Conservation (phyloP, 2,113 vertebrate species). For the Psilopogon haemacephalus region DNA sequence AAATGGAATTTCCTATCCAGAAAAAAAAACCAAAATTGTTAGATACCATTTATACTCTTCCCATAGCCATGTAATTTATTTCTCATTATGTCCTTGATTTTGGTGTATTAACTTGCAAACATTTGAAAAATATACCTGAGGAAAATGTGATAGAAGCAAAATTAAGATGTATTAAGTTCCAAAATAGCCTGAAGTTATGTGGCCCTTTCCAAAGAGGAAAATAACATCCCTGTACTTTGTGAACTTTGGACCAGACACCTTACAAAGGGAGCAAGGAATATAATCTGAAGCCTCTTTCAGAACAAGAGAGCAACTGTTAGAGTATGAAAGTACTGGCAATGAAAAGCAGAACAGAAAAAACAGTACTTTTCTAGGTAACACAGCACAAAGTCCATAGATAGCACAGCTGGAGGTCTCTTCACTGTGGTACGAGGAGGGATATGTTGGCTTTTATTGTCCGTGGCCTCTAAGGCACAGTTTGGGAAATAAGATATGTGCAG, state of each 20-base stretch:
- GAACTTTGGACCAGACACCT: not conserved
- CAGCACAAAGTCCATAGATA: not conserved
- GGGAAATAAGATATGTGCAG: not conserved
- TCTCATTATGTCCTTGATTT: not conserved
- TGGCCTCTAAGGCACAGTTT: not conserved
- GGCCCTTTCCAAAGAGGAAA: not conserved
- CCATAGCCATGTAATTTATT: not conserved
- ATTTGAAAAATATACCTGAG: not conserved
- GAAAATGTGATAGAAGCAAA: not conserved
- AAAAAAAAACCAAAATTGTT: not conserved
- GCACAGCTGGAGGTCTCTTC: not conserved
- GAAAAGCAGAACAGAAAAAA: not conserved
- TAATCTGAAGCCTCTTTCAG: not conserved
- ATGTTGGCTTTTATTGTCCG: not conserved
- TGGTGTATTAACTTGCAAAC: not conserved
- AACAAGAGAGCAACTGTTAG: not conserved
- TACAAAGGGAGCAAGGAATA: not conserved
- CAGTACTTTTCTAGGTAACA: not conserved
- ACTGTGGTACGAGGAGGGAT: not conserved
- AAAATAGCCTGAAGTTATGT: not conserved
- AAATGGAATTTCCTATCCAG: not conserved
- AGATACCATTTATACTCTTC: not conserved
- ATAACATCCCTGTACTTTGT: not conserved
- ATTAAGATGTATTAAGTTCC: not conserved
- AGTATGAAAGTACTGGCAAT: not conserved